Base-by-base conservation (phyloP, 1,140 invertebrate genomes). In the Myzus persicae region DNA sequence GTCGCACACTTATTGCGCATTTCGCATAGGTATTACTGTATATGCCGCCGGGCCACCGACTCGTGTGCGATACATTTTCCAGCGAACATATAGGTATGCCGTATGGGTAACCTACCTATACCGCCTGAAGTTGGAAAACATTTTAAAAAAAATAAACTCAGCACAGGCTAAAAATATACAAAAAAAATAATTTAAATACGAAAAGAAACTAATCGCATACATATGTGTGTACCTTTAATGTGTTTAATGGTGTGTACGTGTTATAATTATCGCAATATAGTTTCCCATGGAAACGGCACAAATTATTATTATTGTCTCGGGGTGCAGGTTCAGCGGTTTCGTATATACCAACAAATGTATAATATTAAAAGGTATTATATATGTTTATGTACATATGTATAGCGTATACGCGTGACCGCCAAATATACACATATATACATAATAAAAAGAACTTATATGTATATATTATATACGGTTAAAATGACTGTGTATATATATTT, bases 221-320 rank as follows among this genome's bases (percentile, higher is more conserved):
- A 42, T 82, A 82, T 22, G 36, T 38, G 76, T 38, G 36, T 59
- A 59, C 59, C n/a, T 76, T 76, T 76, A 76, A 76, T 76, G 59
- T 14, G 14, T 76, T 67, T 76, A 82, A 82, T 82, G 81, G n/a
- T 82, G 81, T 82, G 38, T 38, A 87, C 46, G 87, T 36, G 44
- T 48, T 48, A 51, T 88, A 88, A 89, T 40, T 89, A 89, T 89
- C 88, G 48, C 48, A 54, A 54, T 44, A 85, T 36, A 38, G 36
- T 89, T 89, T 89, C 88, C 88, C 88, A 89, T 89, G 88, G 88
- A 89, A 89, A 89, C 88, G 48, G n/a, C 22, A 8, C 2, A 54
- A 89, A 89, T 89, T 54, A 89, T 54, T 89, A 89, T 48, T 85
- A 9, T 82, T 82, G 14, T 8, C 36, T 9, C 48, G 59, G 31